phyloP scores from a whole-genome alignment of 2,113 vertebrate species.

The Cygnus atratus region DNA sequence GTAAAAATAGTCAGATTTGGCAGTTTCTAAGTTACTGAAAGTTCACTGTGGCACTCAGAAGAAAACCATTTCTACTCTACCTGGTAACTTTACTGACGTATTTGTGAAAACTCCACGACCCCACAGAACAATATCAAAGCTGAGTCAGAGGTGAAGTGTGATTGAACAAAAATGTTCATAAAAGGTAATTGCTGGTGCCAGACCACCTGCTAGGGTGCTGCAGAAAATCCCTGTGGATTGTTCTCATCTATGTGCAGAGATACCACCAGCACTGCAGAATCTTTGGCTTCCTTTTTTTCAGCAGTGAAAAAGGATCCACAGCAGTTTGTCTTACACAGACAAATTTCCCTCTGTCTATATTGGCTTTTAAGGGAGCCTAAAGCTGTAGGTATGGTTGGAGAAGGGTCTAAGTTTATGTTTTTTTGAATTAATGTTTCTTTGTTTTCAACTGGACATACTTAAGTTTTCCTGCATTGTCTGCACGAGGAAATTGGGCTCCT shows the following conservation, averaged over 20 bases:
- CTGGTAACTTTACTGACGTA: not conserved
- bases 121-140: not conserved
- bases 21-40: not conserved
- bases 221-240: not conserved
- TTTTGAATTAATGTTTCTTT: not conserved
- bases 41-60: not conserved
- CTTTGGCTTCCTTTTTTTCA: not conserved
- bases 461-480: not conserved
- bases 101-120: not conserved
- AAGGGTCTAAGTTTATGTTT: not conserved
- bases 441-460: not conserved
- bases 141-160: not conserved
- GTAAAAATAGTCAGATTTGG: not conserved
- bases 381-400: not conserved
- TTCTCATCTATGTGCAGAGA: not conserved
- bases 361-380: not conserved
- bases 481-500: not conserved
- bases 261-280: not conserved
- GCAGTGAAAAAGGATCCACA: not conserved
- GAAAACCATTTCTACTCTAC: not conserved
- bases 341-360: not conserved
- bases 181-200: not conserved
- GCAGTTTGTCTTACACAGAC: not conserved
- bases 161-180: not conserved
- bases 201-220: not conserved